Conservation (phyloP, 2,113 vertebrate species). For the Lates calcarifer region DNA sequence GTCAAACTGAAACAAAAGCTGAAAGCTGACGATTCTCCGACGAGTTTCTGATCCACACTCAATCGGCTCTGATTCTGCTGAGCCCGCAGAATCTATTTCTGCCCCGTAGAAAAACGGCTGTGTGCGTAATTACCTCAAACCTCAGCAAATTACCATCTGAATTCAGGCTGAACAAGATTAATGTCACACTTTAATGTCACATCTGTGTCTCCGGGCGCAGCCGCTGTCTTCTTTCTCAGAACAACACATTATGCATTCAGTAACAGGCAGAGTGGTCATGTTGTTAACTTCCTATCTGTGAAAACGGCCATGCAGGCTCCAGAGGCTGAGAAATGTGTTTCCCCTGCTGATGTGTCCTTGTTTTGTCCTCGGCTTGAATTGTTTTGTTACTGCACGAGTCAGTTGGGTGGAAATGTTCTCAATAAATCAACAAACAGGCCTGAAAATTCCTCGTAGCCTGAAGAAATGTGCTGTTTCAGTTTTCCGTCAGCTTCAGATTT, state of each 20-base stretch:
- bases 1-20: conserved; percentile 12
- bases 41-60: background rate
- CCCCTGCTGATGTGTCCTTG: background rate
- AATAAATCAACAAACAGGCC: background rate
- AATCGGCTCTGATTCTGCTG: conserved; percentile 6
- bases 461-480: background rate
- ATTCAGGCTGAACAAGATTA: background rate
- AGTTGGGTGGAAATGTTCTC: background rate
- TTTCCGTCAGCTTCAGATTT: background rate
- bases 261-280: background rate
- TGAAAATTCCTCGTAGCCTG: background rate
- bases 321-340: background rate
- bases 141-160: conserved; percentile 4
- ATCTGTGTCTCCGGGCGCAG: background rate
- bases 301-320: background rate
- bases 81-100: background rate
- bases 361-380: background rate
- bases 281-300: background rate
- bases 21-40: background rate
- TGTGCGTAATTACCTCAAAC: conserved; percentile 1
- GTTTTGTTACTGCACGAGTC: background rate
- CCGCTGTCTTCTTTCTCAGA: background rate
- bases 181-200: background rate
- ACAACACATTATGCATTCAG: background rate
- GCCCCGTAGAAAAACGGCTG: no score